Evolutionary conservation across 2,797 vertebrate genomes (phyloP).

Genomic region (Podarcis lilfordi): DNA sequence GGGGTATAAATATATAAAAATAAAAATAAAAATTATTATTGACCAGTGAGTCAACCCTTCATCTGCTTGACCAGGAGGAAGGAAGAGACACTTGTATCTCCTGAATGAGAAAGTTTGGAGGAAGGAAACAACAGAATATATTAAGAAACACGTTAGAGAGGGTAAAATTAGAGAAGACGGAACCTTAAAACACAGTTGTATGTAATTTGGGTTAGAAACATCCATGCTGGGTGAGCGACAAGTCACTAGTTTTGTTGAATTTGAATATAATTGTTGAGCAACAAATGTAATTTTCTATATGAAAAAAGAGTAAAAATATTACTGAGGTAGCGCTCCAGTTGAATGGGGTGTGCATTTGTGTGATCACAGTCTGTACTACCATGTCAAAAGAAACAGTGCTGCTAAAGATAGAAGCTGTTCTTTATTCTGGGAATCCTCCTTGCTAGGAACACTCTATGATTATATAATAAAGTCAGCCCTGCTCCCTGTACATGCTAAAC

Average conservation of each 20-base stretch:
- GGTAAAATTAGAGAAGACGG: too few relatives aligned
- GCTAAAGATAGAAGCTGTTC: not conserved
- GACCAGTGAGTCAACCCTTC: not conserved
- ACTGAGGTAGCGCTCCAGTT: not conserved
- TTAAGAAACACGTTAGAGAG: not conserved
- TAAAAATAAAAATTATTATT: not conserved
- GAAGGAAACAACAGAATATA: not conserved
- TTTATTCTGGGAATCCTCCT: not conserved
- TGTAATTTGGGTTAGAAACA: not conserved
- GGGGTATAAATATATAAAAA: too few relatives aligned
- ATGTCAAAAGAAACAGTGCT: not conserved
- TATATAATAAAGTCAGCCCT: conserved; percentile 25
- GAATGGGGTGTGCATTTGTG: not conserved
- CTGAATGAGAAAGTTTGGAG: not conserved
- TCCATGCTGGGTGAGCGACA: not conserved
- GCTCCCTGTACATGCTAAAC: conserved; percentile 22
- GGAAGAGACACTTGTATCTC: not conserved
- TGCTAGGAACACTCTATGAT: conserved; percentile 13
- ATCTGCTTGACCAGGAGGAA: not conserved
- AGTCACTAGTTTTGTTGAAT: too few relatives aligned
- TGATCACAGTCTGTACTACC: not conserved
- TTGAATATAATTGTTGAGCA: not conserved
- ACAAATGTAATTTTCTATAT: too few relatives aligned
- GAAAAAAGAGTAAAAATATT: not conserved
- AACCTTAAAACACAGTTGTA: too few relatives aligned